Base-by-base conservation (phyloP, 2,888 invertebrate genomes). In the Xanthorhoe spadicearia region DNA sequence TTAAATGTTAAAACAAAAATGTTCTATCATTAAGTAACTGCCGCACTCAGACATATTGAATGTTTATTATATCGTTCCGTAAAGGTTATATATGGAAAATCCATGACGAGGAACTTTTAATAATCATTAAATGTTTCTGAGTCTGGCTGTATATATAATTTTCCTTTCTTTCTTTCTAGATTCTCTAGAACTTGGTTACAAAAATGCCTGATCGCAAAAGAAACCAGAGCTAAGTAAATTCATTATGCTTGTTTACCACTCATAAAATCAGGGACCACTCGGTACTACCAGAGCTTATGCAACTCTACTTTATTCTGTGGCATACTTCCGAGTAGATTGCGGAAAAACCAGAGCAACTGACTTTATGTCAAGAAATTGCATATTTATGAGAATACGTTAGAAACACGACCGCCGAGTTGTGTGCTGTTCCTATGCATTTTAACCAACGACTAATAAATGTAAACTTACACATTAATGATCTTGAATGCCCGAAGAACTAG, bases 361-460 rank as follows among this genome's bases (percentile, higher is more conserved):
- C 62, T 64, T 72, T 65, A 66, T 61, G 65, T 58, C 38, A 68
- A 74, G 70, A 69, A 71, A 76, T 75, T 74, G 74, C 75, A 80
- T 81, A 77, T 77, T 74, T 79, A 79, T 76, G 73, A 75, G 70
- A 35, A 35, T 7, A 53, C 18, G 43, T n/a, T 52, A 60, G 17
- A 58, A 64, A 66, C 69, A 71, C 66, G 59, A 66, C 67, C 73
- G 68, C 64, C 63, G 64, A 68, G 73, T 52, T 67, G 72, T 69
- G 73, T 68, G 64, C 68, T 66, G 13, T 76, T 74, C 66, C 38
- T 23, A 51, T 51, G 51, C 51, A 51, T 51, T 51, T 51, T 51
- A 17, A 51, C 51, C n/a, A 19, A 10, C 19, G 19, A 23, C 51
- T 51, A 28, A 53, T 48, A 48, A 48, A 48, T 15, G 48, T 7